Evolutionary conservation across 2,888 invertebrate genomes (phyloP), one percentile per base, ranked within the genome.

Genomic region (Lithophane leautieri): DNA sequence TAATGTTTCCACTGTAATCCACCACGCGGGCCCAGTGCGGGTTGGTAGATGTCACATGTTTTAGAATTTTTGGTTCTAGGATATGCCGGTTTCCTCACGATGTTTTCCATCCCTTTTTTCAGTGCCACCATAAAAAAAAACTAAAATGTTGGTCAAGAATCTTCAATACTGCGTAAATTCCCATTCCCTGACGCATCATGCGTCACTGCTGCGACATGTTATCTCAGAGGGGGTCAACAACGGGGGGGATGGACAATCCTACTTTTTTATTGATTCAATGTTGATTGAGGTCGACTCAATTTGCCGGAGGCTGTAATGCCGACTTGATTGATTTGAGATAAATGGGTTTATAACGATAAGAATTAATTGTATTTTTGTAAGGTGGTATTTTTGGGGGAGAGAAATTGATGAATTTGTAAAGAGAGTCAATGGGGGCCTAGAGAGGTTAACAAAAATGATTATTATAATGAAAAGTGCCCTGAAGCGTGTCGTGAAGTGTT

Each of bases 221-320:
- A 40, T 60, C 70, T 62, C 72, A 56, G 69, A 61, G 68, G 61
- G 50, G 50, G 50, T 8, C 19, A 19, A 50, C 50, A 50, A 22
- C 50, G 9, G 50, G 50, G 50, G 72, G 72, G 71, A 40, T n/a
- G 68, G 80, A 82, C 78, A 76, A n/a, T 63, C 67, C 70, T 44
- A 62, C 61, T 82, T 86, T 91, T 89, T 89, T 69, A 92, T 92
- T 92, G 92, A 92, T 91, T 89, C 78, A 81, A 78, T 81, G 82
- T 87, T 92, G 92, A 92, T 91, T 92, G 89, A 88, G 89, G 89
- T 73, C 85, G 82, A 77, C 68, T 78, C 85, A 85, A 88, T 89
- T 86, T 86, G 72, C 83, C 22, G 47, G 54, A 25, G 40, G 61
- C 72, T 65, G 77, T 73, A 79, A 82, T 68, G 56, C 50, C 8